These are phyloP conservation scores for Lycocorax pyrrhopterus DNA, from an alignment of 2,113 vertebrate species.

Conservation along the genomic window DNA sequence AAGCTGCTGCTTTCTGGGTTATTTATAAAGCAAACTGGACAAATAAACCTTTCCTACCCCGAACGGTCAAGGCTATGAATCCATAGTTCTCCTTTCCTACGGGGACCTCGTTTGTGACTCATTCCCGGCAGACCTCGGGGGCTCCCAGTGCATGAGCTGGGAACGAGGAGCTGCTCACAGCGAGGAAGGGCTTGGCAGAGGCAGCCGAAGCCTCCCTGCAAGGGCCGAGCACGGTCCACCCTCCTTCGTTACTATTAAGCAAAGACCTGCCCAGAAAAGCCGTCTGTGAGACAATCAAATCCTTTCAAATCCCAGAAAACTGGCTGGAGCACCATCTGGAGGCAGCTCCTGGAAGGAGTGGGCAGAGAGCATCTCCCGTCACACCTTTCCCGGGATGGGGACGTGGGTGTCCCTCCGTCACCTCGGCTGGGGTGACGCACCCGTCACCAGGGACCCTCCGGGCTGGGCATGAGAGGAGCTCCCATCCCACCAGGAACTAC, in stretches of 20 bases:
- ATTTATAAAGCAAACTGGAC: conserved; percentile 2
- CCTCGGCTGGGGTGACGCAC: rapidly evolving
- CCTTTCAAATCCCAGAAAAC: rapidly evolving
- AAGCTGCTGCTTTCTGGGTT: background rate
- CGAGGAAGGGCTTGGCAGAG: background rate
- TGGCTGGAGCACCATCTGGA: conserved; percentile 43
- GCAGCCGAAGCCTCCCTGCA: background rate
- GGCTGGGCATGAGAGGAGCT: background rate
- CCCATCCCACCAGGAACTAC: rapidly evolving
- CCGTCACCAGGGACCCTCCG: rapidly evolving
- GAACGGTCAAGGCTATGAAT: background rate
- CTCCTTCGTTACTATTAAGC: rapidly evolving
- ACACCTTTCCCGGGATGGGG: too few species aligned
- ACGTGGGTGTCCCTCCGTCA: rapidly evolving
- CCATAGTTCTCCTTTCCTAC: background rate
- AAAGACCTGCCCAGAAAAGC: background rate
- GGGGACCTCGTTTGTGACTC: background rate
- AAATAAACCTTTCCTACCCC: conserved; percentile 2
- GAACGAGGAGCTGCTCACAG: background rate
- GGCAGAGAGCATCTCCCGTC: rapidly evolving
- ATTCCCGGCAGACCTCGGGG: background rate
- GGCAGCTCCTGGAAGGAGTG: background rate
- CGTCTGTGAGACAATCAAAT: rapidly evolving
- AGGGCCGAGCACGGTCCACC: background rate
- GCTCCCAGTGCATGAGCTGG: background rate